A percentile compares a stretch with the other conserved stretches of the same genome.
Conservation (phyloP, 2,113 vertebrate genomes). For the Mola mola region DNA sequence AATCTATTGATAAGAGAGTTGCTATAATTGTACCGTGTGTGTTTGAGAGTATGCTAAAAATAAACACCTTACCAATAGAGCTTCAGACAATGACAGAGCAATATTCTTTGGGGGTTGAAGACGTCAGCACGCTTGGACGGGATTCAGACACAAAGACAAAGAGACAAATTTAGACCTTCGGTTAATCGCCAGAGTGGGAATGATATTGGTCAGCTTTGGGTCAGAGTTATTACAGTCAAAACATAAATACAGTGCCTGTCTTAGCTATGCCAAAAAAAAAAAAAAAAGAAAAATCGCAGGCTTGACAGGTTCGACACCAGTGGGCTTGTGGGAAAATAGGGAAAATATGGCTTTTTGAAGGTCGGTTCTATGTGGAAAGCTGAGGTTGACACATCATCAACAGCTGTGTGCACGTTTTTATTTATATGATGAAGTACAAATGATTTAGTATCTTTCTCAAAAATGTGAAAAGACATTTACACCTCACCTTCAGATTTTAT, state of each 20-base stretch:
- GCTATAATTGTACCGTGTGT: neutral
- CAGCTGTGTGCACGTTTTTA: slow-evolving; percentile 10
- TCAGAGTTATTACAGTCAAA: slow-evolving; percentile 44
- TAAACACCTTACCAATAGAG: slow-evolving; percentile 58
- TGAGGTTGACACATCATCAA: slow-evolving; percentile 39
- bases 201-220: slow-evolving; percentile 47
- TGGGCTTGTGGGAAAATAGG: slow-evolving; percentile 4
- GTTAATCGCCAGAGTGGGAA: slow-evolving; percentile 35
- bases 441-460: slow-evolving; percentile 3
- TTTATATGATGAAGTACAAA: slow-evolving; percentile 29
- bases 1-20: neutral
- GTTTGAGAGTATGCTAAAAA: slow-evolving; percentile 61
- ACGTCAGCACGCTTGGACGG: slow-evolving; percentile 66
- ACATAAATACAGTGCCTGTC: neutral
- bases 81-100: slow-evolving; percentile 69
- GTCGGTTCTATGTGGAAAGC: slow-evolving; percentile 4
- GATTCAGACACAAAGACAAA: slow-evolving; percentile 66
- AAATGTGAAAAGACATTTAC: slow-evolving; percentile 21
- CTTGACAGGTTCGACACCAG: neutral
- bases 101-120: slow-evolving; percentile 59
- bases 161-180: slow-evolving; percentile 67
- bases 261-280: neutral
- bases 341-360: neutral
- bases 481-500: neutral
- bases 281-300: neutral